Conservation (phyloP, 2,113 vertebrate genomes). For the Poecile atricapillus region DNA sequence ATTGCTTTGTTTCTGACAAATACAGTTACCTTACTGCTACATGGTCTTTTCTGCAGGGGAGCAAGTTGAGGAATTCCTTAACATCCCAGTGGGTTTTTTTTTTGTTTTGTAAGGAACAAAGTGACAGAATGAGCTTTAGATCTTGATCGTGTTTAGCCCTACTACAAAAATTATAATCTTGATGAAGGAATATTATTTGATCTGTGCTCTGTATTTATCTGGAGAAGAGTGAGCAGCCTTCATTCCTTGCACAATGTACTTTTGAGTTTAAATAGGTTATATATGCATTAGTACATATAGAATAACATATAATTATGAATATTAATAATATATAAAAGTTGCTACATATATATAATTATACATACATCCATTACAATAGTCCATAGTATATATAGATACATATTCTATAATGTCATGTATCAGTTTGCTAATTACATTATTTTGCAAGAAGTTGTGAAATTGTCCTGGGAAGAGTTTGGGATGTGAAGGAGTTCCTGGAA, state of each 20-base stretch:
- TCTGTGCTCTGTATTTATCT: background rate
- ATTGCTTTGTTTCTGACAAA: background rate
- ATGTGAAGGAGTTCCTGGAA: background rate
- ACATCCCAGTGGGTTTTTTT: too few relatives aligned
- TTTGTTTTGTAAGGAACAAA: background rate
- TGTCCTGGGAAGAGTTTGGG: background rate
- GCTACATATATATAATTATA: background rate
- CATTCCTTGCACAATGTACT: background rate
- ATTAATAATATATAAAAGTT: background rate
- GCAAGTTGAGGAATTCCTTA: background rate
- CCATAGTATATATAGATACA: too few relatives aligned
- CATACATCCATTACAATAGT: background rate
- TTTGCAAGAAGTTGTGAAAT: background rate
- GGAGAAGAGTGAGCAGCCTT: background rate
- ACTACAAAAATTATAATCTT: background rate
- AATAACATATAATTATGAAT: background rate
- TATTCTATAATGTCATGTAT: background rate
- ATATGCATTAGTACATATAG: background rate
- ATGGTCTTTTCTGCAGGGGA: background rate
- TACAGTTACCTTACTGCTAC: background rate
- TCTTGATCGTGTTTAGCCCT: background rate
- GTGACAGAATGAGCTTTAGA: background rate
- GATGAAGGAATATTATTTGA: background rate
- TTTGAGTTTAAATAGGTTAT: background rate
- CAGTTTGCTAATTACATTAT: background rate